Evolutionary conservation across 2,797 vertebrate species (phyloP), one percentile per base, ranked within the genome.

Genomic region (Takifugu rubripes): DNA sequence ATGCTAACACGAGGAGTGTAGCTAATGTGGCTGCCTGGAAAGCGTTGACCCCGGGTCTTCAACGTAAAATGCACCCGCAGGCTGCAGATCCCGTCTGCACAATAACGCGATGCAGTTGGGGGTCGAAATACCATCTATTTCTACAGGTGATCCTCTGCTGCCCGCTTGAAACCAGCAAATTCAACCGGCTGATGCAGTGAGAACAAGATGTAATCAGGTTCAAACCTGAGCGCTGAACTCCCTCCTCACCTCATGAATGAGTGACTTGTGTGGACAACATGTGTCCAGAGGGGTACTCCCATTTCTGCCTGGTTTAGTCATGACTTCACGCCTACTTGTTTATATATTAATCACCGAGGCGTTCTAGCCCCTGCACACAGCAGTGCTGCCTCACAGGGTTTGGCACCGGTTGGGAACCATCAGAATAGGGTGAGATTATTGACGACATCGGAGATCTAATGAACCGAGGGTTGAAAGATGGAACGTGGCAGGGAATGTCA

Each of bases 291-390:
- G 64, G 70, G 64, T 70, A 52, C 68, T 80, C 68, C 68, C 71
- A 62, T 62, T 75, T 65, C 64, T 75, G 72, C 60, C 63, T 62
- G 65, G 27, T 83, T 78, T 84, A 75, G 72, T 84, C 80, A 72
- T 76, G 68, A 72, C 75, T 81, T 73, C 57, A 70, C 72, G 48
- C 76, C 83, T 79, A 79, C 74, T 81, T 69, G 21, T 80, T 70
- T 65, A 76, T 78, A 54, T 71, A 71, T 78, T 75, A 72, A 82
- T 81, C 69, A 74, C 70, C 66, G 77, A 75, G 78, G 60, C 63
- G 75, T 73, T 59, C 72, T 63, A 70, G 59, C 63, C 68, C 59
- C 66, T 74, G 57, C 71, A 64, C 54, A 40, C 68, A 77, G 49
- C 59, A 59, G 60, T 62, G 56, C 31, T 33, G 3, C 31, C 31